phyloP scores from a whole-genome alignment of 2,888 invertebrate genomes.

The Coelopa pilipes region DNA sequence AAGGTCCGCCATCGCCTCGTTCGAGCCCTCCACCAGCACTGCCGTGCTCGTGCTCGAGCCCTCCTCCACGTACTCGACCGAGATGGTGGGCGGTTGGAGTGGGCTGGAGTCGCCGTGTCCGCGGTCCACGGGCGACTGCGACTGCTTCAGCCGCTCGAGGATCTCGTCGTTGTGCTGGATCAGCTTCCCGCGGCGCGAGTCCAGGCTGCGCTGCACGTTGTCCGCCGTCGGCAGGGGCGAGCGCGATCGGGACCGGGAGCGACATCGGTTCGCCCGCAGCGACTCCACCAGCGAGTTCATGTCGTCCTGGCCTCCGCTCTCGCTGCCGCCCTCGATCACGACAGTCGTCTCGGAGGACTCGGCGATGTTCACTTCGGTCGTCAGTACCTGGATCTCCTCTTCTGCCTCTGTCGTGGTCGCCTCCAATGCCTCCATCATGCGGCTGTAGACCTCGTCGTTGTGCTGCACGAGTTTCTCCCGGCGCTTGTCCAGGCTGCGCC shows the following conservation, averaged over 20 bases:
- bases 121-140: neutral
- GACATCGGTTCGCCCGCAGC: constrained; percentile 49
- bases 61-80: constrained; percentile 4
- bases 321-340: too few relatives aligned
- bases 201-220: constrained; percentile 51
- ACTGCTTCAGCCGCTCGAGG: constrained; percentile 35
- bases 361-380: too few relatives aligned
- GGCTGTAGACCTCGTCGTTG: constrained; percentile 50
- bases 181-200: constrained; percentile 37
- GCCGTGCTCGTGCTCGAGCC: neutral
- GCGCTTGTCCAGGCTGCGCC: constrained; percentile 47
- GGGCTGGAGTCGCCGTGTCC: neutral
- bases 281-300: constrained; percentile 52
- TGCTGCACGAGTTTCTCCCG: constrained; percentile 46
- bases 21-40: constrained; percentile 32
- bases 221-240: constrained; percentile 54
- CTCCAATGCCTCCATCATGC: constrained; percentile 37
- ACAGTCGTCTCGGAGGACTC: too few relatives aligned
- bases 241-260: constrained; percentile 49
- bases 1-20: constrained; percentile 40
- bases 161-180: constrained; percentile 44
- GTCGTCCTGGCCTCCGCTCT: constrained; percentile 38
- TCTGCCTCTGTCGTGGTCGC: too few relatives aligned
- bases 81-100: neutral
- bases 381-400: neutral